A percentile compares a stretch with the other conserved stretches of the same genome.
Conservation (phyloP, 92 coral and sea anemone genomes). For the Zoanthus sociatus region DNA sequence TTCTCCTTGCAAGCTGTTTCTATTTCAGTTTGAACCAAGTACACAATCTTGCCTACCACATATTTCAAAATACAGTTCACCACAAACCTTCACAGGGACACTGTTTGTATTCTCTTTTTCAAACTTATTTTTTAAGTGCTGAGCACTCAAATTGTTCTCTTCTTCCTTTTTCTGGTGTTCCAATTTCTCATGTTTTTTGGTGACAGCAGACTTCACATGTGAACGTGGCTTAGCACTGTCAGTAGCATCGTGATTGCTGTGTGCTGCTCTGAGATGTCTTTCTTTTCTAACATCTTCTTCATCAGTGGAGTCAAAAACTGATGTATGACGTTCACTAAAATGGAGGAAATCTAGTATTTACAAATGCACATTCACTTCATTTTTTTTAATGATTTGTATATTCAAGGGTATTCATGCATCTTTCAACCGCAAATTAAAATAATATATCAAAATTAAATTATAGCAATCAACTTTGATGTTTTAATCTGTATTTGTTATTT, state of each 20-base stretch:
- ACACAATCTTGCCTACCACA: background rate
- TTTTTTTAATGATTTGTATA: too few relatives aligned
- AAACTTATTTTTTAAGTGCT: constrained; percentile 61
- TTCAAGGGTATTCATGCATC: too few relatives aligned
- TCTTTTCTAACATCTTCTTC: constrained; percentile 53
- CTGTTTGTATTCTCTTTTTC: constrained; percentile 69
- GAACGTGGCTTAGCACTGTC: constrained; percentile 29
- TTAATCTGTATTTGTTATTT: too few relatives aligned
- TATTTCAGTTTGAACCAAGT: too few relatives aligned
- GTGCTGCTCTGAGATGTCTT: constrained; percentile 4
- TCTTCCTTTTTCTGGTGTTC: constrained; percentile 26
- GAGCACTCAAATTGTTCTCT: constrained; percentile 41
- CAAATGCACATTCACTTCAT: background rate
- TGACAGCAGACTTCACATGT: constrained; percentile 16
- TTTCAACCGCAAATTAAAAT: too few relatives aligned
- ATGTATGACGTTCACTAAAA: constrained; percentile 42
- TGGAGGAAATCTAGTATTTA: background rate
- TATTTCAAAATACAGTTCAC: background rate
- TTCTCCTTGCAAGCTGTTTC: too few relatives aligned
- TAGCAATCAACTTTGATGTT: too few relatives aligned
- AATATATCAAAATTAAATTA: too few relatives aligned
- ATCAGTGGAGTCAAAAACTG: constrained; percentile 56
- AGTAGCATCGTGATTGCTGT: background rate
- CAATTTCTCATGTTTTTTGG: constrained; percentile 19
- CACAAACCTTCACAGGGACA: constrained; percentile 33